These are phyloP conservation scores for Seira ritae DNA, from an alignment of 2,888 invertebrate species.

Conservation along the genomic window DNA sequence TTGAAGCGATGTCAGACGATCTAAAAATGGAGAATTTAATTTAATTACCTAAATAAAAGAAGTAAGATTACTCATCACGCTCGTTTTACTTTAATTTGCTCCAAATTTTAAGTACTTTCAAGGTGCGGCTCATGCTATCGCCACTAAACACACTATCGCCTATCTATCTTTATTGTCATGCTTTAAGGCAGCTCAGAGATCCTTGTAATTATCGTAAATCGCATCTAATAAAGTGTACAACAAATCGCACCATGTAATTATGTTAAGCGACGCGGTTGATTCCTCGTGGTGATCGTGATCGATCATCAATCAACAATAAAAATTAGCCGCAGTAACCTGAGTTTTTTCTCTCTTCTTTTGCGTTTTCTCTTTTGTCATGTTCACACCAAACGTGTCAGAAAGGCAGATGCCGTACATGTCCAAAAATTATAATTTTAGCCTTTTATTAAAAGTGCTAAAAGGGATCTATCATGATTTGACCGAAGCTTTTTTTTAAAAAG, in stretches of 20 bases:
- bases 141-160: too few relatives aligned
- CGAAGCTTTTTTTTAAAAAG: too few relatives aligned
- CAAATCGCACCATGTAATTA: slow-evolving; percentile 3
- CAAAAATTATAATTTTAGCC: background rate
- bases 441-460: slow-evolving; percentile 1
- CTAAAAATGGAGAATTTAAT: too few relatives aligned
- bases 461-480: background rate
- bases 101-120: too few relatives aligned
- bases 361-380: background rate
- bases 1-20: too few relatives aligned
- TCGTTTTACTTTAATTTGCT: too few relatives aligned
- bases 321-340: background rate
- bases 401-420: background rate
- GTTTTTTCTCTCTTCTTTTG: background rate
- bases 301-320: slow-evolving; percentile 5
- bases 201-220: background rate
- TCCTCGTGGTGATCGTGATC: background rate
- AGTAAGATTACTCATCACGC: too few relatives aligned
- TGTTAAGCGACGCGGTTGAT: slow-evolving; percentile 4
- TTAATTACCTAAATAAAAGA: too few relatives aligned
- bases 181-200: background rate
- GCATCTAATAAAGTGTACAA: background rate
- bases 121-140: too few relatives aligned
- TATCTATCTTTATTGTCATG: background rate
- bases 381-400: background rate